Evolutionary conservation across 2,113 vertebrate species (phyloP), one percentile per base, ranked within the genome.

Genomic region (Corvus hawaiiensis): DNA sequence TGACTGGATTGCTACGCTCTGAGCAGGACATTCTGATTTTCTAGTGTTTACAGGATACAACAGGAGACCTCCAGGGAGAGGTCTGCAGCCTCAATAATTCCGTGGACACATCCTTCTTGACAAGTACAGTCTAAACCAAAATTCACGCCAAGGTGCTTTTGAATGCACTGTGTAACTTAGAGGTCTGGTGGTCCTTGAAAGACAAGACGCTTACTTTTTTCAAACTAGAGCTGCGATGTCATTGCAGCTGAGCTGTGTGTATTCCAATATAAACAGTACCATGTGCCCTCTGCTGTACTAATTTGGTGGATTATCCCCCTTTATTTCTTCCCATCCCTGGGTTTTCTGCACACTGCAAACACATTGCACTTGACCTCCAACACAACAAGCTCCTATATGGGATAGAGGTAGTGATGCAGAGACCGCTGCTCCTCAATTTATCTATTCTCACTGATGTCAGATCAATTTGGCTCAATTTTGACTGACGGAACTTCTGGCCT

Each of bases 21-120:
- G 80, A 94, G 41, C 13, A 72, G 84, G 54, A 67, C 23, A 72
- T 87, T 90, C 71, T 94, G 35, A 73, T 85, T 94, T 91, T 75
- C 41, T 93, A 62, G 11, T 14, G 1, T 84, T 90, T 88, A 39
- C 49, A 90, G 54, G 21, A 64, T 68, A 26, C 75, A 55, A 48
- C 18, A 81, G 51, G 58, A 92, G 64, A 81, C 32, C n/a, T 92
- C 56, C 37, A 68, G 41, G 64, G 66, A 87, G 77, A 92, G 28
- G 20, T 66, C 44, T 13, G 19, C 85, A 18, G 66, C 30, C 35
- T 93, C 69, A 87, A 24, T 87, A 89, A 79, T 93, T 92, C 64
- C 5, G 1, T 64, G 48, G 88, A 94, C 49, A 51, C 18, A 73
- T 74, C 22, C 64, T 72, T 71, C 35, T 89, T 6, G 35, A 19